phyloP scores from a whole-genome alignment of 64 coral and sea anemone species.

The Montipora cactus region DNA sequence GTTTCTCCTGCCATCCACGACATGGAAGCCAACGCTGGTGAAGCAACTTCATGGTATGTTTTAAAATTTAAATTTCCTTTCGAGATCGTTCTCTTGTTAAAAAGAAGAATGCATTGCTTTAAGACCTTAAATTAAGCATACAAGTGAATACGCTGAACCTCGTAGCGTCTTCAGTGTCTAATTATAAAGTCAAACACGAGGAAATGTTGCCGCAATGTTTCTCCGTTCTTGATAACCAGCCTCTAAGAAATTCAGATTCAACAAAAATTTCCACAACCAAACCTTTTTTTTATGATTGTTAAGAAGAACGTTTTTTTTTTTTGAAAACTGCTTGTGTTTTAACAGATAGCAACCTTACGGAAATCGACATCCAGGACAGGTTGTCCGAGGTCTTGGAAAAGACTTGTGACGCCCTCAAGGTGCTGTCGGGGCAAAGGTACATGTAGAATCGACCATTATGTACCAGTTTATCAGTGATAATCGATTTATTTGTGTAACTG shows the following conservation, averaged over 20 bases:
- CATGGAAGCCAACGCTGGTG: constrained; percentile 5
- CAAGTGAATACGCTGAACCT: background rate
- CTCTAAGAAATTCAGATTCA: background rate
- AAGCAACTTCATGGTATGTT: constrained; percentile 6
- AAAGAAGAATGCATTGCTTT: constrained; percentile 12
- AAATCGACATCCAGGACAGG: background rate
- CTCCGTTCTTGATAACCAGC: background rate
- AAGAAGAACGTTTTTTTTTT: background rate
- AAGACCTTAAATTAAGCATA: background rate
- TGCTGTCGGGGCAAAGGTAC: background rate
- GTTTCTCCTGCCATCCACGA: constrained; percentile 4
- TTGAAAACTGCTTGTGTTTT: background rate
- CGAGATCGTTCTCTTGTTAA: background rate
- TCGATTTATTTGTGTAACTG: background rate
- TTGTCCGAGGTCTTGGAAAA: background rate
- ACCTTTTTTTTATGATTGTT: background rate
- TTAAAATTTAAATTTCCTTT: constrained; percentile 3
- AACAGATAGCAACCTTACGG: background rate
- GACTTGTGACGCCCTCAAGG: background rate
- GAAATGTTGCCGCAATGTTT: background rate
- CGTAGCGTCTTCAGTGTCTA: background rate
- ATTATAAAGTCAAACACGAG: constrained; percentile 1
- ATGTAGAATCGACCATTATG: background rate
- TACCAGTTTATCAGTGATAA: background rate
- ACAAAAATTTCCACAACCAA: constrained; percentile 5